Conservation (phyloP, 2,797 vertebrate species). For the Lepus townsendii region DNA sequence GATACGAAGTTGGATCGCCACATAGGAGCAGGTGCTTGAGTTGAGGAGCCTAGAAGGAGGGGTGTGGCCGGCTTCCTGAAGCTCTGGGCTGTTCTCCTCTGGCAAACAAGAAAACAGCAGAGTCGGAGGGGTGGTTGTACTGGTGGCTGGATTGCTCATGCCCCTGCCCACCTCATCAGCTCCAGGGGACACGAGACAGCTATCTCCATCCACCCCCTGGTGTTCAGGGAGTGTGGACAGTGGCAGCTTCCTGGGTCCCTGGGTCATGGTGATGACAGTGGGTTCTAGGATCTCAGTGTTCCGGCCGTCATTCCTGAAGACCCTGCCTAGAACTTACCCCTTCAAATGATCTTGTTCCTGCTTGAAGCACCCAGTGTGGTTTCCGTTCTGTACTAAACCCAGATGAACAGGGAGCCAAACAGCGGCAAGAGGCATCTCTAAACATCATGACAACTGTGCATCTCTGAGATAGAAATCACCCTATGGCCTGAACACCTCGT, state of each 20-base stretch:
- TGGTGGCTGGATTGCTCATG: background rate
- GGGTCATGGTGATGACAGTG: no score
- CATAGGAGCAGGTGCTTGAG: background rate
- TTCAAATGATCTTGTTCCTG: conserved; percentile 1
- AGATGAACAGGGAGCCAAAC: background rate
- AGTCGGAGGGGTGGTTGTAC: background rate
- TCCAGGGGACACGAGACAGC: background rate
- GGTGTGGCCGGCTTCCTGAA: background rate
- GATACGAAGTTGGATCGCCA: background rate
- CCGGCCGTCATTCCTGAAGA: background rate
- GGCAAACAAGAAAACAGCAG: background rate
- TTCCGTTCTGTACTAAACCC: background rate
- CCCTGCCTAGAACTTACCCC: background rate
- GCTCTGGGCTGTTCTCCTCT: background rate
- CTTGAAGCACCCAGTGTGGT: background rate
- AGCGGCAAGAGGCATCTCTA: background rate
- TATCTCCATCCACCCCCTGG: background rate
- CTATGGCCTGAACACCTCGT: no score
- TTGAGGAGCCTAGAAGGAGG: background rate
- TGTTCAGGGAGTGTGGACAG: background rate
- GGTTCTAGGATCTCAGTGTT: background rate
- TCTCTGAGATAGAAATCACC: background rate
- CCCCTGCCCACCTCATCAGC: background rate
- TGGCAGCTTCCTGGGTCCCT: background rate
- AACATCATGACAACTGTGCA: background rate